Conservation (phyloP, 2,888 invertebrate genomes). For the Poecilus cupreus region DNA sequence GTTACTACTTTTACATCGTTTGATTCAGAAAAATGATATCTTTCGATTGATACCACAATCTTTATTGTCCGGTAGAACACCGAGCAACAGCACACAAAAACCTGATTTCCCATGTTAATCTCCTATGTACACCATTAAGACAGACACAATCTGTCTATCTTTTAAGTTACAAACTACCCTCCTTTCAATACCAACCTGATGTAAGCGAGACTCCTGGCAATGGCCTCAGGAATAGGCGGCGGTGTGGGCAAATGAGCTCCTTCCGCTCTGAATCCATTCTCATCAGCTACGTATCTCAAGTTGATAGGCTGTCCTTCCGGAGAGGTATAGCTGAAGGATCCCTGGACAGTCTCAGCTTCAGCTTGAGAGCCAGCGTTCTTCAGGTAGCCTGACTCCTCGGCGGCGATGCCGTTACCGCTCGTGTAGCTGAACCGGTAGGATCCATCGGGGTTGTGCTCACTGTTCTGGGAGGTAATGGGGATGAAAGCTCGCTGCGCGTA, state of each 20-base stretch:
- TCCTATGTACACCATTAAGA: no score
- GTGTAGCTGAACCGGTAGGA: slow-evolving; percentile 81
- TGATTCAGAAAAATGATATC: no score
- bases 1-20: no score
- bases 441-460: slow-evolving; percentile 77
- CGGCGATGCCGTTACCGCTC: slow-evolving; percentile 86
- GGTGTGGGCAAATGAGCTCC: slow-evolving; percentile 87
- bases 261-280: slow-evolving; percentile 85
- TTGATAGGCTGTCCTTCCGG: slow-evolving; percentile 84
- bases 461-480: slow-evolving; percentile 75
- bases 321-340: slow-evolving; percentile 84
- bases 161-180: no score
- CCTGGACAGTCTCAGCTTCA: slow-evolving; percentile 84
- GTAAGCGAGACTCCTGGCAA: slow-evolving; percentile 75
- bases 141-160: no score
- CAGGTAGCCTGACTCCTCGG: slow-evolving; percentile 84
- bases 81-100: no score
- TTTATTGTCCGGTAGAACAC: no score
- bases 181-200: slow-evolving; percentile 60
- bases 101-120: no score
- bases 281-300: slow-evolving; percentile 84
- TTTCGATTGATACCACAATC: no score
- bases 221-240: slow-evolving; percentile 83
- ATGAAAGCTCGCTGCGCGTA: slow-evolving; percentile 68
- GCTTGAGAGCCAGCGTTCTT: slow-evolving; percentile 82